Evolutionary conservation across 2,797 vertebrate genomes (phyloP).

Genomic region (Clarias platycephalus): DNA sequence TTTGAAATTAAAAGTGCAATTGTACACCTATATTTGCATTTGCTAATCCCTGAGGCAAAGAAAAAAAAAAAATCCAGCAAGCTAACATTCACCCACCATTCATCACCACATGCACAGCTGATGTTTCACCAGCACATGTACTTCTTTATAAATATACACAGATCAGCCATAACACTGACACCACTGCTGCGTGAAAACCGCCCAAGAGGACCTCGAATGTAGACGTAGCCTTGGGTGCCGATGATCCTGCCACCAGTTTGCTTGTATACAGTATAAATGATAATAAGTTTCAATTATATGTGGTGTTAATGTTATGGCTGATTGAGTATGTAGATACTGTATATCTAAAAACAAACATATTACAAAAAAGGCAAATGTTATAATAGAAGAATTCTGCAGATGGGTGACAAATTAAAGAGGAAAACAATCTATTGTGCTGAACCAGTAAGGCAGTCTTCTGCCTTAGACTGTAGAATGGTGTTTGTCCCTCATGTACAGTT

Average conservation of each 20-base stretch:
- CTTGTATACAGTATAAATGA: too few species aligned
- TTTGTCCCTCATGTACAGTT: not conserved
- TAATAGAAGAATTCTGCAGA: not conserved
- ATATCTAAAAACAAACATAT: not conserved
- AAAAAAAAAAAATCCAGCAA: constrained; percentile 12
- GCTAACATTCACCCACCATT: not conserved
- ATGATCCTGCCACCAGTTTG: too few species aligned
- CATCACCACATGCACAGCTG: not conserved
- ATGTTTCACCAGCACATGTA: not conserved
- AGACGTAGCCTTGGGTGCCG: too few species aligned
- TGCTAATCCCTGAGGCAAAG: constrained; percentile 29
- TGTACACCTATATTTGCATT: not conserved
- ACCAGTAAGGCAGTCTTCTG: not conserved
- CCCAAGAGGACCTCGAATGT: too few species aligned
- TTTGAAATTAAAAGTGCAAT: constrained; percentile 1
- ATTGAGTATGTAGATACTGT: not conserved
- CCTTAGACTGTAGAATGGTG: too few species aligned
- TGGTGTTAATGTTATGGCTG: too few species aligned
- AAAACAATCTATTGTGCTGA: not conserved
- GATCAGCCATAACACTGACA: constrained; percentile 10
- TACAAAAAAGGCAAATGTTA: not conserved
- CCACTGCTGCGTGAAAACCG: too few species aligned
- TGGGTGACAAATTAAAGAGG: not conserved
- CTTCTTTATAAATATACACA: constrained; percentile 13
- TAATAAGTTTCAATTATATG: too few species aligned